Conservation (phyloP, 35 echinoderm and acorn worm genomes). For the Apostichopus japonicus region DNA sequence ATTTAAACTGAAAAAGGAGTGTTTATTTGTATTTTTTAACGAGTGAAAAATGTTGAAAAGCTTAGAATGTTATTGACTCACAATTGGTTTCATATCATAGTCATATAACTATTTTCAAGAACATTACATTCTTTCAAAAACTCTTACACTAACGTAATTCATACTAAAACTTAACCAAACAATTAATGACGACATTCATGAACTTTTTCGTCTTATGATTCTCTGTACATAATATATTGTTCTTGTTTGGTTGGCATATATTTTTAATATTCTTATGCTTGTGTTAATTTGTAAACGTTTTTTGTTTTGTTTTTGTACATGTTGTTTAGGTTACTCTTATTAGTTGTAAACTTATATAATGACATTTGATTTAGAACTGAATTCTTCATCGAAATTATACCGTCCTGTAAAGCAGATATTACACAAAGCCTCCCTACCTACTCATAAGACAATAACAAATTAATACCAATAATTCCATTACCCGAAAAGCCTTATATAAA, state of each 20-base stretch:
- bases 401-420: neutral
- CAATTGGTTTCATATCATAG: too few species aligned
- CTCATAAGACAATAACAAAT: neutral
- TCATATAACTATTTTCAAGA: too few species aligned
- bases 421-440: neutral
- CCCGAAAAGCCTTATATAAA: too few species aligned
- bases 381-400: neutral
- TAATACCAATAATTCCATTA: neutral
- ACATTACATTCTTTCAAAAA: too few species aligned
- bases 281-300: too few species aligned
- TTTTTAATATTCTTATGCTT: neutral
- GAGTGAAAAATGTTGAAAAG: neutral
- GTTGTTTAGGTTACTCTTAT: too few species aligned
- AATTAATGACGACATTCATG: neutral
- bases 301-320: too few species aligned
- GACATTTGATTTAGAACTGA: too few species aligned
- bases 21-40: neutral
- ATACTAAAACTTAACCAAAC: too few species aligned
- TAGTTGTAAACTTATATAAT: too few species aligned
- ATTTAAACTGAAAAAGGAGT: neutral
- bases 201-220: neutral
- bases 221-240: neutral
- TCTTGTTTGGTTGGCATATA: neutral
- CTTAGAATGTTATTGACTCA: neutral
- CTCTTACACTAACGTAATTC: too few species aligned